A percentile compares a stretch with the other conserved stretches of the same genome.
phyloP scores from a whole-genome alignment of 64 coral and sea anemone genomes.

The Montipora sp. region DNA sequence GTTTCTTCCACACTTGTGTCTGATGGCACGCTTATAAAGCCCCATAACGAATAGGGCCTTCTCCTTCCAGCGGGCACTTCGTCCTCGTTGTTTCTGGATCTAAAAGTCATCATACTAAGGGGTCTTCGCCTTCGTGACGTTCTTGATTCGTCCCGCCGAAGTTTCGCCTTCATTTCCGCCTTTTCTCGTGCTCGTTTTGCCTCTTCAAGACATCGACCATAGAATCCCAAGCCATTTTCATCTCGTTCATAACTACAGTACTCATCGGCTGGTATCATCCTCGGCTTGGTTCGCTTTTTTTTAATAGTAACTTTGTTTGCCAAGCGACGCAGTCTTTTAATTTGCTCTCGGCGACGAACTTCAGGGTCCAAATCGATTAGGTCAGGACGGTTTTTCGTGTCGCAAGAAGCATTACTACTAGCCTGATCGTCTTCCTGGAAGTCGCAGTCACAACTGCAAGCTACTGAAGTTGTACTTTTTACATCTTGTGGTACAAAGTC shows the following conservation, averaged over 20 bases:
- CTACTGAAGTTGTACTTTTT: constrained; percentile 35
- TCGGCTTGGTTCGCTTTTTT: neutral
- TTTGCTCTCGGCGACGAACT: neutral
- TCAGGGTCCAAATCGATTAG: constrained; percentile 34
- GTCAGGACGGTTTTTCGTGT: neutral
- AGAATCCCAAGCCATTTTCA: constrained; percentile 11
- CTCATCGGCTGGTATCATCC: neutral
- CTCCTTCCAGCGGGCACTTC: neutral
- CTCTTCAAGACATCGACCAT: constrained; percentile 34
- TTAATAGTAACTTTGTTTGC: neutral
- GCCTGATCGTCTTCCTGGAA: constrained; percentile 6
- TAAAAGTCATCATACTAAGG: neutral
- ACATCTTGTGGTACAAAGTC: constrained; percentile 39
- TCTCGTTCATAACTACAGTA: neutral
- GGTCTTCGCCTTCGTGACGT: neutral
- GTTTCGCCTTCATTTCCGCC: neutral
- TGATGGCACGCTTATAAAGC: neutral
- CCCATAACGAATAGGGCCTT: constrained; percentile 34
- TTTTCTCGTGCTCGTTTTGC: neutral
- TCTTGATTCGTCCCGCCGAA: neutral
- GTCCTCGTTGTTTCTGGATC: neutral
- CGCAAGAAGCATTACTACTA: neutral
- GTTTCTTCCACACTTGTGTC: neutral
- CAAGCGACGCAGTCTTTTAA: neutral
- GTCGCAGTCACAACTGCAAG: constrained; percentile 32